Base-by-base conservation (phyloP, 2,113 vertebrate genomes). In the Proteles cristata region DNA sequence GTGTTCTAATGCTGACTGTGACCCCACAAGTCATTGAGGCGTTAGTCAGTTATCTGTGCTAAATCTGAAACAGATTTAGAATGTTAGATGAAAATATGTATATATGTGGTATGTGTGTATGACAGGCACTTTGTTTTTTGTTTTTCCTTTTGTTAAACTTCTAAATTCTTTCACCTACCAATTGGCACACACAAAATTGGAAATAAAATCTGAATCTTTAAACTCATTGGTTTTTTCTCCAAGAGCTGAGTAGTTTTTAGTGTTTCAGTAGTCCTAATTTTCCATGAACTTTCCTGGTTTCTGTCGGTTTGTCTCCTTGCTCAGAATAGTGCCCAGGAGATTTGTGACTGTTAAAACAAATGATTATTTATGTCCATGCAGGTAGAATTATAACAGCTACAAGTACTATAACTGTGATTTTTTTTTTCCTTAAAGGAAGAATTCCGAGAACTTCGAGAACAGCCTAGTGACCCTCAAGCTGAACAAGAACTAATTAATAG, bases 401-500 rank as follows among this genome's bases (percentile, higher is more conserved):
- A 76, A 58, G 26, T 69, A n/a, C 33, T 89, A 4, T 94, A 97
- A 97, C 80, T 83, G 26, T 92, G 66, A 35, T 43, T 35, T 33
- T 92, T 35, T 33, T 92, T 97, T 98, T 97, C 87, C 88, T 65
- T 98, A 77, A 97, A 99, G 99, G 99, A 99, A 97, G 99, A 99
- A 96, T 98, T 99, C 96, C 98, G 99, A 98, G 99, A 99, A 98
- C 97, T 99, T 88, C 98, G 99, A 98, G 99, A 99, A 98, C 99
- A 99, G 96, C 99, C 99, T 91, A 98, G 98, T 50, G 99, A 99
- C 99, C 99, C 99, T 93, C 99, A 99, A 97, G 99, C 99, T 16
- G 99, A 99, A 97, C 99, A 99, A 98, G 99, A 99, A 98, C 99
- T 99, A 98, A 99, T 99, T 95, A 99, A 99, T 98, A 99, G 99